Evolutionary conservation across 2,797 vertebrate genomes (phyloP).

Genomic region (Chrysocyon brachyurus): DNA sequence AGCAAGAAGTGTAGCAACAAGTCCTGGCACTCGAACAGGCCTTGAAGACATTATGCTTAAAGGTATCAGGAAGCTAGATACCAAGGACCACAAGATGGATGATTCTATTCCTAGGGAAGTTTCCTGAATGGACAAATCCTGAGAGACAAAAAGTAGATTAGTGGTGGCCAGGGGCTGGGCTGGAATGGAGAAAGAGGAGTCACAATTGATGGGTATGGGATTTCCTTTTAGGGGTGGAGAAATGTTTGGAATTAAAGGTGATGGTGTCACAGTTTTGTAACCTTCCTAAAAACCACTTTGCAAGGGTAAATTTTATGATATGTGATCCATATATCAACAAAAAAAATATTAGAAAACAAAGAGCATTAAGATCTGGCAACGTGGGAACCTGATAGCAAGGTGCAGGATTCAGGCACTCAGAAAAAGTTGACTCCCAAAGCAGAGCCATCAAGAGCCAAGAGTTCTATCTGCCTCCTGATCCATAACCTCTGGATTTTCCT

Average conservation of each 20-base stretch:
- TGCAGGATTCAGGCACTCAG: not conserved
- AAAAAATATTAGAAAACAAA: not conserved
- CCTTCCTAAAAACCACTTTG: not conserved
- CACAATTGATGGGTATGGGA: not conserved
- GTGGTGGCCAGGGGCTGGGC: not conserved
- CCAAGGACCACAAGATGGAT: no score
- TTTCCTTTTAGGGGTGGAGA: not conserved
- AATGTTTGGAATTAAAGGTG: not conserved
- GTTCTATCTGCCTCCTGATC: not conserved
- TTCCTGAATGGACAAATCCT: not conserved
- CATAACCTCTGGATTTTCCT: accelerated
- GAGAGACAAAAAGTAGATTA: not conserved
- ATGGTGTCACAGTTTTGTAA: not conserved
- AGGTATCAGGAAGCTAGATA: not conserved
- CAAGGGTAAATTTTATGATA: not conserved
- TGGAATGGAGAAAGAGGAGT: not conserved
- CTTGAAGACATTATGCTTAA: not conserved
- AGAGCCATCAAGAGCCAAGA: not conserved
- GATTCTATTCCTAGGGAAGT: not conserved
- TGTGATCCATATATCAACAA: not conserved
- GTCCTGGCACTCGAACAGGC: accelerated
- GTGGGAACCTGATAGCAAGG: not conserved
- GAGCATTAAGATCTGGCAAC: no score
- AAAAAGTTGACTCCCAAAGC: not conserved
- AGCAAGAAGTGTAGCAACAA: no score